Evolutionary conservation across 2,113 vertebrate species (phyloP), one percentile per base, ranked within the genome.

Genomic region (human (Homo sapiens)): DNA sequence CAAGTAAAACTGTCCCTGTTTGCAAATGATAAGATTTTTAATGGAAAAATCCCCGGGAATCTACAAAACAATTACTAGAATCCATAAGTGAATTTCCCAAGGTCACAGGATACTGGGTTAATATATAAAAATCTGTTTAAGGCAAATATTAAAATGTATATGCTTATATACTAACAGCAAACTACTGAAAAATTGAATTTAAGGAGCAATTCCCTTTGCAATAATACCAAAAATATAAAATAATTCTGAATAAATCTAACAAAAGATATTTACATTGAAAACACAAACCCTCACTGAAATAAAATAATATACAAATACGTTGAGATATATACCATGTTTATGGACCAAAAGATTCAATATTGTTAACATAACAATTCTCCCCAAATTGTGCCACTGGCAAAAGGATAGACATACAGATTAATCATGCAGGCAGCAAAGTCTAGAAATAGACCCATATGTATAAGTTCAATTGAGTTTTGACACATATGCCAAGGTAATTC

Each of bases 121-220:
- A 92, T 45, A 73, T 38, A 88, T 16, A 92, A 75, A 48, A 96
- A 92, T 32, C 57, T 89, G 18, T 45, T 68, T 83, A 93, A 96
- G 82, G 57, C 20, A 76, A 87, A 57, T 35, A 84, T 84, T 89
- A 93, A 93, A 70, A 50, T 18, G 76, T 35, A 70, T 50, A 48
- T 78, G 13, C 76, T 30, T 89, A 35, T 38, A 78, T 76, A 84
- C 40, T 83, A 83, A 96, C 32, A 83, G 70, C 40, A 96, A 52
- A 84, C 43, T 22, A 83, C 14, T 79, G 3, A n/a, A 96, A 90
- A 84, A 70, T 52, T 8, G 20, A 84, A 93, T 52, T 85, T 43
- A 43, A 85, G 92, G 78, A 85, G 43, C 14, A 73, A 96, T 70
- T 84, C 27, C n/a, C 50, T 61, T 79, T 93, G 72, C 12, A 68